phyloP scores from a whole-genome alignment of 2,888 invertebrate genomes.

The Idaea straminata region DNA sequence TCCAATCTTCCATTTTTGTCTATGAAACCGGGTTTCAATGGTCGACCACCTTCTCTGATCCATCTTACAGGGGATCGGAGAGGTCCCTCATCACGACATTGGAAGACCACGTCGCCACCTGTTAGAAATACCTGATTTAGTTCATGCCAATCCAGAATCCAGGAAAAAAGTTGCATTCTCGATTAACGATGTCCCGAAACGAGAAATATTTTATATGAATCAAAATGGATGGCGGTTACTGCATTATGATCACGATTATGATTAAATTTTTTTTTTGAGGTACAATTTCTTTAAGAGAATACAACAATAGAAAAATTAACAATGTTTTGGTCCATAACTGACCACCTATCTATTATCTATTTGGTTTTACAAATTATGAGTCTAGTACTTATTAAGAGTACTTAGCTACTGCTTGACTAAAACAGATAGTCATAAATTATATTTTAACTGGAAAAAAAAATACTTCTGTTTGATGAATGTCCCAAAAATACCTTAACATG shows the following conservation, averaged over 20 bases:
- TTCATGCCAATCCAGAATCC: neutral
- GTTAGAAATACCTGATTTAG: conserved; percentile 20
- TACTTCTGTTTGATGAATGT: too few relatives aligned
- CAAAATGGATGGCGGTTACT: neutral
- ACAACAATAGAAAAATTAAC: too few relatives aligned
- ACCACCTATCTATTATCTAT: too few relatives aligned
- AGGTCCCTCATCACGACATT: conserved; percentile 94
- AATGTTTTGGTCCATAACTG: too few relatives aligned
- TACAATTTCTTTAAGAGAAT: neutral
- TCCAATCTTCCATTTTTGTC: conserved; percentile 90
- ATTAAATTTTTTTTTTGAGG: neutral
- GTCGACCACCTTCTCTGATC: conserved; percentile 85
- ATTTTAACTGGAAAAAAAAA: too few relatives aligned
- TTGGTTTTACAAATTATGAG: too few relatives aligned
- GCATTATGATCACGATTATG: neutral
- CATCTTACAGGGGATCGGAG: conserved; percentile 87
- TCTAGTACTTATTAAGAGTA: too few relatives aligned
- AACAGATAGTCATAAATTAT: too few relatives aligned
- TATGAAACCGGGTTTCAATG: conserved; percentile 87
- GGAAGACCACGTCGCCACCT: conserved; percentile 96
- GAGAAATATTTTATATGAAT: neutral
- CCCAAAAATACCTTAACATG: too few relatives aligned
- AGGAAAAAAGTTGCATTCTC: neutral
- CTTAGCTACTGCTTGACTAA: too few relatives aligned
- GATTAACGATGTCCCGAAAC: neutral